These are phyloP conservation scores for Scaeva pyrastri DNA, from an alignment of 2,888 invertebrate genomes.

Conservation along the genomic window DNA sequence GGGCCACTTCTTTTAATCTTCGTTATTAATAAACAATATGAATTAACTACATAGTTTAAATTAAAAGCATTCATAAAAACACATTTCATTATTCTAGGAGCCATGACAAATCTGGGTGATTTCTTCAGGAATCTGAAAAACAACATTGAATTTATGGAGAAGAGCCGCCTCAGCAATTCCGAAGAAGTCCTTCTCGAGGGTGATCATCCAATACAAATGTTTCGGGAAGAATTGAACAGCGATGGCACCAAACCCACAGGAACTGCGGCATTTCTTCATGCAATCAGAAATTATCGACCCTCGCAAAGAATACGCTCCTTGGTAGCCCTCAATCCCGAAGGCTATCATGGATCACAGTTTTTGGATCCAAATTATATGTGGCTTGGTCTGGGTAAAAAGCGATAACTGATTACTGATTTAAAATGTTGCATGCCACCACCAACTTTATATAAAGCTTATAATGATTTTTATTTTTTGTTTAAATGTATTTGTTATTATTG, in stretches of 20 bases:
- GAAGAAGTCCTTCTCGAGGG: slow-evolving; percentile 81
- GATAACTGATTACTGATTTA: slow-evolving; percentile 36
- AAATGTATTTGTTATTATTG: background rate
- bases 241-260: slow-evolving; percentile 77
- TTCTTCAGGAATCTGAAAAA: slow-evolving; percentile 82
- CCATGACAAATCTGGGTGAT: slow-evolving; percentile 82
- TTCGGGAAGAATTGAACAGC: slow-evolving; percentile 76
- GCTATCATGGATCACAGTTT: slow-evolving; percentile 86
- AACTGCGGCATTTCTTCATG: slow-evolving; percentile 83
- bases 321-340: slow-evolving; percentile 85
- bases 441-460: background rate
- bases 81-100: slow-evolving; percentile 78
- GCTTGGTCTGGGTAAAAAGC: slow-evolving; percentile 86
- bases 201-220: slow-evolving; percentile 79
- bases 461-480: slow-evolving; percentile 17
- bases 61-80: no score
- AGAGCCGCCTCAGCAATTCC: slow-evolving; percentile 78
- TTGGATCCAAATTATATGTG: slow-evolving; percentile 88
- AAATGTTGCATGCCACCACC: background rate
- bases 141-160: slow-evolving; percentile 81
- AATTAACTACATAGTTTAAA: no score
- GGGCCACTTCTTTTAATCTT: no score
- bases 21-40: no score
- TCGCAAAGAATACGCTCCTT: slow-evolving; percentile 85
- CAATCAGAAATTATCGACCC: slow-evolving; percentile 84